A percentile compares a stretch with the other conserved stretches of the same genome.
phyloP scores from a whole-genome alignment of 2,888 invertebrate species.

The Agrochola lychnidis region DNA sequence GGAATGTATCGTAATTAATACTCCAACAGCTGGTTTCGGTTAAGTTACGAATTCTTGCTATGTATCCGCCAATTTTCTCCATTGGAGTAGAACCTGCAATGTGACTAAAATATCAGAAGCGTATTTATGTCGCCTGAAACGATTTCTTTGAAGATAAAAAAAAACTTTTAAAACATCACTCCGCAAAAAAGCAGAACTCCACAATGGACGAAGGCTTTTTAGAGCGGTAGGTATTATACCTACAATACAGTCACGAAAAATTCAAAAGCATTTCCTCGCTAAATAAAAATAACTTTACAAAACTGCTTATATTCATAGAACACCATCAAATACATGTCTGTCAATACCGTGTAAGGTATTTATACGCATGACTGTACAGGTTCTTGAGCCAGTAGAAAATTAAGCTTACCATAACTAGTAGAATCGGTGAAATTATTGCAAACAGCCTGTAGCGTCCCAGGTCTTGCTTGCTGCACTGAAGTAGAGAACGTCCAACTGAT shows the following conservation, averaged over 20 bases:
- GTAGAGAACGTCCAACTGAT: constrained; percentile 85
- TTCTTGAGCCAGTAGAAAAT: background rate
- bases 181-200: background rate
- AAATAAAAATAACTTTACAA: no score
- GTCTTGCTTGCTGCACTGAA: constrained; percentile 79
- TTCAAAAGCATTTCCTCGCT: background rate
- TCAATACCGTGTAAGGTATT: background rate
- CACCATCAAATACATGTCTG: background rate
- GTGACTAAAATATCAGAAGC: background rate
- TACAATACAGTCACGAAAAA: background rate
- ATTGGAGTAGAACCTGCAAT: constrained; percentile 82
- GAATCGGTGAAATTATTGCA: constrained; percentile 79
- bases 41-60: constrained; percentile 71
- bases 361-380: background rate
- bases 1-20: constrained; percentile 72
- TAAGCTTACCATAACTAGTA: constrained; percentile 74
- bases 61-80: constrained; percentile 83
- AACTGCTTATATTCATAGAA: no score
- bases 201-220: background rate
- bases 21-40: constrained; percentile 70
- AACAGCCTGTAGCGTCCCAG: constrained; percentile 75
- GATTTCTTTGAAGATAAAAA: background rate
- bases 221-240: background rate
- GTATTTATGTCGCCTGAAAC: background rate
- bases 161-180: background rate